Evolutionary conservation across 2,797 vertebrate genomes (phyloP), one percentile per base, ranked within the genome.

Genomic region (Manis pentadactyla): DNA sequence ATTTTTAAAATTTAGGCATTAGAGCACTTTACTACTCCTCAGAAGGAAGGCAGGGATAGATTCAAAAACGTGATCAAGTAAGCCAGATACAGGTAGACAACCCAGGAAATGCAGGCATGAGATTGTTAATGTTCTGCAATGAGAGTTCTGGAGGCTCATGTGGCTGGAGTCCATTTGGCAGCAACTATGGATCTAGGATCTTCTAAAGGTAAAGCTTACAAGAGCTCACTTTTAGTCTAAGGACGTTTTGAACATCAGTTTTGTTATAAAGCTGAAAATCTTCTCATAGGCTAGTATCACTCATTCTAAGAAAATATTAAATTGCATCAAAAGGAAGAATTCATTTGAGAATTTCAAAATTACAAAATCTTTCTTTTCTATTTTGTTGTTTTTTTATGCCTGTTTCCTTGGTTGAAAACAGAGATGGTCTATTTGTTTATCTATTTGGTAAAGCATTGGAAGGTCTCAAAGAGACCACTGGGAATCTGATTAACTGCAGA

Each of bases 331-430:
- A 68, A 46, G 42, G 51, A 87, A 92, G 63, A 95, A 92, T 84
- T 94, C 34, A 71, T 13, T 93, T 49, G 59, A 63, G 8, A 92
- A 49, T 13, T 83, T 42, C 11, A 88, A 57, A 92, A 27, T 85
- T 79, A 82, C 19, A 73, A 88, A 93, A 84, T 85, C 11, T 77
- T 86, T 75, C 31, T 42, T 82, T 89, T 74, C 51, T 79, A n/a
- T 79, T 46, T 92, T 71, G 29, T 75, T 81, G 64, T 78, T 84
- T 78, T 84, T 90, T 31, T 71, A 57, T 19, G n/a, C 29, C 5
- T 51, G 4, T 71, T 81, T 93, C 11, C 21, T 94, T 94, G 51
- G 74, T 51, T 90, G 64, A 97, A 81, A 55, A 75, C 23, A 88
- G 42, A 66, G 7, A 10, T 34, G 3, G 4, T 79, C 14, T 79